Conservation (phyloP, 2,888 invertebrate species). For the Luffia ferchaultella region DNA sequence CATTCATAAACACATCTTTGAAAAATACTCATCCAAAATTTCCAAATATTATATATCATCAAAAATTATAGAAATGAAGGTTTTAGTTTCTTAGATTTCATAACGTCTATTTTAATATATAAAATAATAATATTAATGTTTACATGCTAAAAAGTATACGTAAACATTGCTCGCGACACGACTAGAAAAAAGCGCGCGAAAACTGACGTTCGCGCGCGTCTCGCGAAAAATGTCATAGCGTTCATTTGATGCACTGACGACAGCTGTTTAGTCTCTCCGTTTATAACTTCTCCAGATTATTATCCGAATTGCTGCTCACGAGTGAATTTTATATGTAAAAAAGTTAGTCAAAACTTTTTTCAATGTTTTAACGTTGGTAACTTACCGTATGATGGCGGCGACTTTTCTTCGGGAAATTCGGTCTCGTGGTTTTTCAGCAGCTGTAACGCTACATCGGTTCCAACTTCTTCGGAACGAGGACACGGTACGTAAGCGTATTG, state of each 20-base stretch:
- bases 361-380: background rate
- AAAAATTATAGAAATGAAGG: no score
- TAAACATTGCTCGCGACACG: background rate
- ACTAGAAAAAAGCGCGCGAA: background rate
- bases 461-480: conserved; percentile 60
- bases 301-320: background rate
- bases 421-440: conserved; percentile 30
- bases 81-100: no score
- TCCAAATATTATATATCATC: no score
- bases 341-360: background rate
- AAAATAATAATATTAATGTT: no score
- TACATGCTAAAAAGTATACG: background rate
- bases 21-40: no score
- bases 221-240: background rate
- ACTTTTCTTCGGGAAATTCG: conserved; percentile 28
- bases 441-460: conserved; percentile 51
- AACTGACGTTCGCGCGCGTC: background rate
- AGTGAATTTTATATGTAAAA: background rate
- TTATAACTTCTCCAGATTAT: background rate
- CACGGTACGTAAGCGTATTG: conserved; percentile 61
- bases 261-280: background rate
- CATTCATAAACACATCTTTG: no score
- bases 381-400: conserved; percentile 23
- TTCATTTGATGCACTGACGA: background rate
- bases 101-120: no score